Base-by-base conservation (phyloP, 2,797 vertebrate species). In the Chelmon rostratus region DNA sequence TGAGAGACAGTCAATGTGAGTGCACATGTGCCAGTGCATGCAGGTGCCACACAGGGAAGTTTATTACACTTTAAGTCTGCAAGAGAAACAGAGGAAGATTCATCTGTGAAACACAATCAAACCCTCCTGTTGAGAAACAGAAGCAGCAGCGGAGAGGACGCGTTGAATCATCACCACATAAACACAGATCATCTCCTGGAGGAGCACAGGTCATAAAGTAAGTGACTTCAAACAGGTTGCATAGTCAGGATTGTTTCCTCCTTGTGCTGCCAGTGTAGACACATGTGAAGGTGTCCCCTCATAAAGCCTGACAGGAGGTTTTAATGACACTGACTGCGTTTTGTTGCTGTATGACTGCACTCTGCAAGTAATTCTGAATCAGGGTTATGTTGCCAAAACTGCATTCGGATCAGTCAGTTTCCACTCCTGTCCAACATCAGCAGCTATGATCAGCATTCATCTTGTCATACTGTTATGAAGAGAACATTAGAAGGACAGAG, bases 1-100 rank as follows among this genome's bases (percentile, higher is more conserved):
- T 1, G 28, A n/a, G 57, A 19, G 58, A 68, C 72, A 64, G 82
- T 83, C 46, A 31, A 18, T 73, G 82, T 84, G 72, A 59, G 73
- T 3, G 47, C 66, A 74, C 78, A 67, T 84, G 86, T 81, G 72
- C 56, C 47, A 56, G 25, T 79, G 12, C 58, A 68, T 31, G 53
- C 73, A 81, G 69, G 66, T 25, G 23, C 33, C 38, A 63, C 73
- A 47, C 16, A 49, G 37, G 9, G 56, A 68, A 63, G 44, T 49
- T 62, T 44, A 53, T 50, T 15, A 62, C 31, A 72, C 62, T 11
- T 52, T 52, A 9, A 33, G 10, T 25, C 46, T 16, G 42, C 13
- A 56, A 10, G 3, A 59, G 28, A 57, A 28, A 75, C 16, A 50
- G 19, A 31, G 12, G 65, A 12, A 59, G 37, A 66, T 40, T 46